phyloP scores from a whole-genome alignment of 2,888 invertebrate species.

The Orthosia gothica region DNA sequence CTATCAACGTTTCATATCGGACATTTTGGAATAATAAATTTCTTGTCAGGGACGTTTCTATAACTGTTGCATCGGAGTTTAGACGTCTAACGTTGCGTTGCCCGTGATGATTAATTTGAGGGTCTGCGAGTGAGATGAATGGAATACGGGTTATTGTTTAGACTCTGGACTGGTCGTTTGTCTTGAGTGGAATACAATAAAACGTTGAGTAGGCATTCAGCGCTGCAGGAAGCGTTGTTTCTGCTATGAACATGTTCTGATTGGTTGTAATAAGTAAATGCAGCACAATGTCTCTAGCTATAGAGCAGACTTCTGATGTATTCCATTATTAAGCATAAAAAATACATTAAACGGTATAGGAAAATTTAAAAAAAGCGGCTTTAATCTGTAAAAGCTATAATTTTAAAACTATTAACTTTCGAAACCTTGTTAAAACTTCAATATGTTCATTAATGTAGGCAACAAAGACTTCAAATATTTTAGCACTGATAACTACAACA shows the following conservation, averaged over 20 bases:
- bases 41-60: slow-evolving; percentile 16
- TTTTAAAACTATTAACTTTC: neutral
- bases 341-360: no score
- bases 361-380: neutral
- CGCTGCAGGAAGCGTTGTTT: neutral
- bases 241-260: neutral
- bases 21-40: slow-evolving; percentile 45
- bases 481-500: neutral
- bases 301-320: neutral
- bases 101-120: slow-evolving; percentile 13
- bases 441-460: neutral
- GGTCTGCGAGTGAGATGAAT: neutral
- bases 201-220: slow-evolving; percentile 8
- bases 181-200: slow-evolving; percentile 24
- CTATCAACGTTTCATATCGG: slow-evolving; percentile 1
- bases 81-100: slow-evolving; percentile 8
- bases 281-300: neutral
- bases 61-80: slow-evolving; percentile 35
- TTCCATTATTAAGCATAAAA: no score
- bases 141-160: slow-evolving; percentile 22
- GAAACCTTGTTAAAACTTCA: neutral
- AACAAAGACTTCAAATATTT: neutral
- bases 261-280: no score
- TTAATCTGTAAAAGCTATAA: neutral
- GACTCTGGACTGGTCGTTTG: slow-evolving; percentile 13